Base-by-base conservation (phyloP, 2,113 vertebrate species). In the Phainopepla nitens region DNA sequence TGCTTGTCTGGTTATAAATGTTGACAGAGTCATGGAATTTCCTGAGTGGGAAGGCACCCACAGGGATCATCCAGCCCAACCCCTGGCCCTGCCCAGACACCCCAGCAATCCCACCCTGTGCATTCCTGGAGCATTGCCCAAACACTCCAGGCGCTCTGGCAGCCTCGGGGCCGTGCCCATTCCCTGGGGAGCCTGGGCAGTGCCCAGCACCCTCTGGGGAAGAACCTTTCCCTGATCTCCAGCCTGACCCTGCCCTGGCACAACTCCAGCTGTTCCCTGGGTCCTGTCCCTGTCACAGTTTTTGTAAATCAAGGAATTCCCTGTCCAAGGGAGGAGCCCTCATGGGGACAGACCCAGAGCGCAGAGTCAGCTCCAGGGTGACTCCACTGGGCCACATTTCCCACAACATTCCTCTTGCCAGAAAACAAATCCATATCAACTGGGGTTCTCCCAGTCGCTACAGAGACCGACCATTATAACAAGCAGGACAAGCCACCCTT, bases 61-160 rank as follows among this genome's bases (percentile, higher is more conserved):
- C 25, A 0, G 0, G 35, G 21, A 33, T 2, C 35, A 49, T 7
- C 1, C 0, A 41, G 12, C 24, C 13, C 11, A 4, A 0, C 4
- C 1, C 29, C 42, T 31, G 20, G 1, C 12, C 41, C 82, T 56
- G 69, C 69, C 1, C 69, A 45, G 39, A 39, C 33, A 11, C n/a
- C n/a, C 57, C 57, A 64, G 2, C 49, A 80, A 10, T 5, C 41
- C n/a, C 85, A 61, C 11, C 29, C 49, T 64, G 57, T 1, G 23
- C 82, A 73, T 31, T 24, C 65, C 65, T 62, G 47, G 10, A 61
- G 47, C 1, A 0, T 0, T 54, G 25, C 1, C 29, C 85, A 47
- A 79, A n/a, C 2, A 0, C 20, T 22, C 49, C 56, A 70, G 85
- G 47, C 62, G 56, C 75, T 87, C 49, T 56, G 84, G 65, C 85